Evolutionary conservation across 2,888 invertebrate species (phyloP), one percentile per base, ranked within the genome.

Genomic region (Fragum whitleyi): DNA sequence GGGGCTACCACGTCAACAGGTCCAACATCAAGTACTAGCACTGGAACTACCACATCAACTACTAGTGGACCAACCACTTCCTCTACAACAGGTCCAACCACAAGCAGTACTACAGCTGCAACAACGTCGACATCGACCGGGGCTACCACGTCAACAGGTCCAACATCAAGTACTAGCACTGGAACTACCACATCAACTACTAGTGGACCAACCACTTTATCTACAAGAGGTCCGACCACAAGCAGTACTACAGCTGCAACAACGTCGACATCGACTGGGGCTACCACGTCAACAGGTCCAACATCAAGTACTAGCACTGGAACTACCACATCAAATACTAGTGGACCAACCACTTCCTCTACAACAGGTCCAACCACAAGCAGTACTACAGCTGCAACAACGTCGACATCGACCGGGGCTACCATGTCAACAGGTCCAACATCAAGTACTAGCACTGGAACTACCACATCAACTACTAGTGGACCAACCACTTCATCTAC

Each of bases 291-390:
- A 47, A 47, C 47, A 16, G 47, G 47, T 47, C 47, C 47, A 47
- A 47, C 47, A 5, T 9, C 47, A 47, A 47, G 47, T 47, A 47
- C 47, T 47, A 47, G 14, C n/a, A 47, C 47, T 47, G 47, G 47
- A 47, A 14, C 47, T 47, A 47, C 47, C 14, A 47, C 47, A 47
- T 47, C 47, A 47, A 47, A 5, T 47, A 47, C 47, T 47, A n/a
- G 47, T 47, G 47, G 47, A 47, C 47, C 47, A 47, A 47, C 47
- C 14, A 47, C 47, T 47, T 47, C 47, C 5, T 9, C 47, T 47
- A 47, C 47, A 47, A 47, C 47, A 47, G 47, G 47, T 47, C 47
- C 47, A 47, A 47, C 47, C 19, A 47, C 47, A 47, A 47, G 47
- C 47, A 47, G 47, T 47, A 47, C 47, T n/a, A 16, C 14, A 47